Percentiles rank a stretch among this genome's conserved stretches.
Conservation (phyloP, 1,140 invertebrate genomes). For the Polyergus mexicanus region DNA sequence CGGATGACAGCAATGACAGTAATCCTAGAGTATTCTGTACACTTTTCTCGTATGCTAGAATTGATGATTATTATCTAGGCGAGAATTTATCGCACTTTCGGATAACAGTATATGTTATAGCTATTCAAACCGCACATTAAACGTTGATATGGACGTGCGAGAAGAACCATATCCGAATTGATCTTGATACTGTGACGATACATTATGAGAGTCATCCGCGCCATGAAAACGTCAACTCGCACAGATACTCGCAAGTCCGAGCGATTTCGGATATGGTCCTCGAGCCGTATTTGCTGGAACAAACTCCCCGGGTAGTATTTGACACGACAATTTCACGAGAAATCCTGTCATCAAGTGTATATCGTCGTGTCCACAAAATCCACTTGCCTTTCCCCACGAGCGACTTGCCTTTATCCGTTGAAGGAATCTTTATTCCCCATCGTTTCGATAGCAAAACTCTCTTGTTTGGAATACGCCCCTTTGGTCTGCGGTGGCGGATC, state of each 20-base stretch:
- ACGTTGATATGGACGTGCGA: not conserved
- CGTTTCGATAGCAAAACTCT: constrained; percentile 27
- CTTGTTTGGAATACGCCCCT: constrained; percentile 48
- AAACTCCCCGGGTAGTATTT: constrained; percentile 53
- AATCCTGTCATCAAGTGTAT: constrained; percentile 40
- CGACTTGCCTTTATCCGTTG: constrained; percentile 25
- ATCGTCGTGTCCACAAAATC: constrained; percentile 30
- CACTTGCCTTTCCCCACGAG: not conserved
- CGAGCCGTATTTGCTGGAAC: constrained; percentile 57
- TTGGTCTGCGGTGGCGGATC: constrained; percentile 27
- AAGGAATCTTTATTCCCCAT: constrained; percentile 18
- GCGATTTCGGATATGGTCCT: constrained; percentile 53
- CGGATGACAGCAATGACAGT: not conserved
- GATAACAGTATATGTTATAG: not conserved
- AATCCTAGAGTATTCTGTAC: not conserved
- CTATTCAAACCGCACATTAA: not conserved
- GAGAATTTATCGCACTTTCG: constrained; percentile 30
- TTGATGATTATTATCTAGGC: not conserved
- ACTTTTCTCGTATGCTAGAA: constrained; percentile 3
- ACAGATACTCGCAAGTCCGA: constrained; percentile 25
- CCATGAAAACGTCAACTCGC: not conserved
- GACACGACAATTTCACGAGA: constrained; percentile 57
- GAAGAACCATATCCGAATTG: constrained; percentile 8
- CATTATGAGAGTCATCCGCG: constrained; percentile 13
- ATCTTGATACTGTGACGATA: not conserved